Percentiles rank a stretch among this genome's conserved stretches.
Evolutionary conservation across 2,888 invertebrate species (phyloP).

Genomic region (Rhamnusium bicolor): DNA sequence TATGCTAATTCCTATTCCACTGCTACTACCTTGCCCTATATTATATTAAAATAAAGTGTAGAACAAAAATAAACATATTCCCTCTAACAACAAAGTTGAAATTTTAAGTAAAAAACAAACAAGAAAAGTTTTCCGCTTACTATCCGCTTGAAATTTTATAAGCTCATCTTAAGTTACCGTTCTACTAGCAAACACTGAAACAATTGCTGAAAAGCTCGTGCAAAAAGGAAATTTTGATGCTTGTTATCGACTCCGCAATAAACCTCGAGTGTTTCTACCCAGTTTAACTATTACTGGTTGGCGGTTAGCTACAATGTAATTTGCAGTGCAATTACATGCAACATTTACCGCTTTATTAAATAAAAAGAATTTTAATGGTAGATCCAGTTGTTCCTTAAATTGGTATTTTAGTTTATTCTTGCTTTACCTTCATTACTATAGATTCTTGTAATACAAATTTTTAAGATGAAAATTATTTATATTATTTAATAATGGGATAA

Average conservation of each 20-base stretch:
- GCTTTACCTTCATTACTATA: neutral
- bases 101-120: neutral
- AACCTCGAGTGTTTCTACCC: slow-evolving; percentile 6
- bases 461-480: too few species aligned
- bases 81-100: neutral
- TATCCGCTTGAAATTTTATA: neutral
- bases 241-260: slow-evolving; percentile 5
- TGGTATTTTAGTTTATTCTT: neutral
- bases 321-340: neutral
- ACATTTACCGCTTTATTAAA: neutral
- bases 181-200: slow-evolving; percentile 2
- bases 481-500: too few species aligned
- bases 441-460: too few species aligned
- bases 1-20: too few species aligned
- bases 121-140: neutral
- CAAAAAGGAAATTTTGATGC: neutral
- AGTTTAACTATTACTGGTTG: neutral
- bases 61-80: neutral
- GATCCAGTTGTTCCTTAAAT: neutral
- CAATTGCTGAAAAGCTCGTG: neutral
- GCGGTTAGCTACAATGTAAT: slow-evolving; percentile 2
- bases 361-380: neutral
- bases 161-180: neutral
- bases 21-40: too few species aligned
- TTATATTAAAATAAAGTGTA: too few species aligned